These are phyloP conservation scores for Apotomis turbidana DNA, from an alignment of 2,888 invertebrate species.

Conservation along the genomic window DNA sequence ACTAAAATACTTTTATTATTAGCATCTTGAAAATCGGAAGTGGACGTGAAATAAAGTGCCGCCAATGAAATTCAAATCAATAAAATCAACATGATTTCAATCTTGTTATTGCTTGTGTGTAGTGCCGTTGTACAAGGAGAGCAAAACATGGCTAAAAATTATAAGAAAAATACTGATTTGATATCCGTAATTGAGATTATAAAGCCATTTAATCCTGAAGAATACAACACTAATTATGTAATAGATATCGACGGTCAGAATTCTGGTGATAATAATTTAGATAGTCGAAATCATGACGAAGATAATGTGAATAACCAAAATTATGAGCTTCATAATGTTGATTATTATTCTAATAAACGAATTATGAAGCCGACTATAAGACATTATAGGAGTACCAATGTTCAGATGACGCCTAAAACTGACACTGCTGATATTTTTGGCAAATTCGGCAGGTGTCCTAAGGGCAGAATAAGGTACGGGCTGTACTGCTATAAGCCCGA, in stretches of 20 bases:
- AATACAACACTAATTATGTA: not conserved
- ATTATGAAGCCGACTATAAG: not conserved
- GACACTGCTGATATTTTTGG: not conserved
- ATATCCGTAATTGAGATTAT: not conserved
- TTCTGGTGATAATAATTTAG: not conserved
- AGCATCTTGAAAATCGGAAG: too few species aligned
- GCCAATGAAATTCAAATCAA: too few species aligned
- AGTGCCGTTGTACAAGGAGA: not conserved
- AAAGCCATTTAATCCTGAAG: not conserved
- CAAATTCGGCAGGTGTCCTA: not conserved
- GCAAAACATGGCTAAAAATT: not conserved
- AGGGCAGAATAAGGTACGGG: not conserved
- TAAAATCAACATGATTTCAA: not conserved
- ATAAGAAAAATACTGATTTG: not conserved
- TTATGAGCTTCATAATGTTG: not conserved
- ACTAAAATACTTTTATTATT: too few species aligned
- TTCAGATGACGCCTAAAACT: not conserved
- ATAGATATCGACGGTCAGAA: not conserved
- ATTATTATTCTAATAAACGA: not conserved
- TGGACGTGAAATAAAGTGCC: too few species aligned
- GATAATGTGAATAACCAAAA: conserved; percentile 1
- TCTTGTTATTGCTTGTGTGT: not conserved
- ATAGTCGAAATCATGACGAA: not conserved
- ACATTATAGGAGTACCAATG: not conserved
- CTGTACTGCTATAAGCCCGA: not conserved